A percentile compares a stretch with the other conserved stretches of the same genome.
Conservation (phyloP, 2,797 vertebrate species). For the Xenopus petersii region DNA sequence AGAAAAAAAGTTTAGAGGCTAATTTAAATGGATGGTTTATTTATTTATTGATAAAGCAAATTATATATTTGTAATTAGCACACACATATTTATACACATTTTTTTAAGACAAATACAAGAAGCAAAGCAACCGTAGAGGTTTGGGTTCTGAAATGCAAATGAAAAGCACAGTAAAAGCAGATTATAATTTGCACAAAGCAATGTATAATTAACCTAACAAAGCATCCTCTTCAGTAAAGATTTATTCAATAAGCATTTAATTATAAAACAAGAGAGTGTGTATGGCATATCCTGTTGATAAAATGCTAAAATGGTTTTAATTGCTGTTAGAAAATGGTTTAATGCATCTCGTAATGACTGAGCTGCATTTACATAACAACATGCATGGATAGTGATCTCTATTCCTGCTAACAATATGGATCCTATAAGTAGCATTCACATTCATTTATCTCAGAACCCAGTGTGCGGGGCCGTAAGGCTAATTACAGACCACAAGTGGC, state of each 20-base stretch:
- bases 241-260: not conserved
- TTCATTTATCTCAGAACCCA: constrained; percentile 1
- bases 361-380: not conserved
- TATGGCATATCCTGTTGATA: not conserved
- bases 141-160: too few species aligned
- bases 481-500: constrained; percentile 4
- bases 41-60: too few species aligned
- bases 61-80: too few species aligned
- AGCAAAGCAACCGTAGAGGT: too few species aligned
- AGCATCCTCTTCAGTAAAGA: not conserved
- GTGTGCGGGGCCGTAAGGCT: constrained; percentile 4
- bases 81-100: too few species aligned
- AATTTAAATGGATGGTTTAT: too few species aligned
- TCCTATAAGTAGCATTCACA: not conserved
- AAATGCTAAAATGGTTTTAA: not conserved
- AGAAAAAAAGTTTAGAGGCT: too few species aligned
- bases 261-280: not conserved
- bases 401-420: not conserved
- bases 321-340: not conserved
- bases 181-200: not conserved
- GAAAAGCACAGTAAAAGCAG: too few species aligned
- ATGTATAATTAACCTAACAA: not conserved
- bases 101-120: too few species aligned
- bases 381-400: not conserved
- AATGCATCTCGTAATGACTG: not conserved